Conservation (phyloP, 2,113 vertebrate species). For the Myiagra hebetior region DNA sequence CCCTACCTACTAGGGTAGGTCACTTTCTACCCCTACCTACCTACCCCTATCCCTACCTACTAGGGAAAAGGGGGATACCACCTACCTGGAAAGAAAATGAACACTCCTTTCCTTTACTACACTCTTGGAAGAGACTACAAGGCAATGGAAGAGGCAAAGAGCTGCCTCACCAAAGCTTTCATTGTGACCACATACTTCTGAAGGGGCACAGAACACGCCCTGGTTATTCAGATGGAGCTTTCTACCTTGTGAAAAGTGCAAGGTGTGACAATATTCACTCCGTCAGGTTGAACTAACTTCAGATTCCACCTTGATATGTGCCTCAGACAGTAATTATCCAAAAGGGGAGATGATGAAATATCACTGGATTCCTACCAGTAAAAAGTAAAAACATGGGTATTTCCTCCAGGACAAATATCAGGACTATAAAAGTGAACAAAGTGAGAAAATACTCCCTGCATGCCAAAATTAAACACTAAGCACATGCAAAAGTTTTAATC, state of each 20-base stretch:
- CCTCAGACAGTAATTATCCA: background rate
- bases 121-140: background rate
- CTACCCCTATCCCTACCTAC: too few species aligned
- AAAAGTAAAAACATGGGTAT: background rate
- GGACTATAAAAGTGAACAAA: background rate
- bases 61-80: background rate
- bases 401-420: background rate
- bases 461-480: background rate
- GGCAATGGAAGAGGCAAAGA: background rate
- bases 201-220: background rate
- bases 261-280: background rate
- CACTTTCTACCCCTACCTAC: background rate
- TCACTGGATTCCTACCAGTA: background rate
- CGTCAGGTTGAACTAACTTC: background rate
- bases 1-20: background rate
- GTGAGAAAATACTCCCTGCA: background rate
- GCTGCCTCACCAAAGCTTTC: background rate
- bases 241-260: background rate
- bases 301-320: background rate
- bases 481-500: background rate
- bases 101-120: background rate
- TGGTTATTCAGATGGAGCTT: background rate
- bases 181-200: background rate
- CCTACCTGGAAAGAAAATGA: background rate
- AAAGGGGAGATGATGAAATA: background rate